These are phyloP conservation scores for Philereme vetulata DNA, from an alignment of 2,888 invertebrate genomes.

Conservation along the genomic window DNA sequence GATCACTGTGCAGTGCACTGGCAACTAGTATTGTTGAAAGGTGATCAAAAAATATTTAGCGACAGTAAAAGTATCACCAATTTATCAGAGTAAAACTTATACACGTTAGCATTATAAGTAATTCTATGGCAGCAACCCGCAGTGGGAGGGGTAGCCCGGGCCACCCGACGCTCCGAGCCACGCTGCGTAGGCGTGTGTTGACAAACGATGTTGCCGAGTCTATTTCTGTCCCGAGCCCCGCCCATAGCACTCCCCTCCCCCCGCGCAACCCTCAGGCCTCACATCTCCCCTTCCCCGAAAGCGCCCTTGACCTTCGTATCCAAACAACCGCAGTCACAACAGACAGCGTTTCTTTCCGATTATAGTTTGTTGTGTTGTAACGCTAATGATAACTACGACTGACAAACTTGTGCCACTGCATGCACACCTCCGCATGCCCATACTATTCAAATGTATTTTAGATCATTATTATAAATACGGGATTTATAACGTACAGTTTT, in stretches of 20 bases:
- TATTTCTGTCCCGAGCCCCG: constrained; percentile 69
- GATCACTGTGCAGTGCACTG: too few relatives aligned
- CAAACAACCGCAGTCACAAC: constrained; percentile 82
- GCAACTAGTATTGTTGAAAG: too few relatives aligned
- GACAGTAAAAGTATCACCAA: too few relatives aligned
- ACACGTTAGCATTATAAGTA: not conserved
- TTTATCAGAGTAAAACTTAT: not conserved
- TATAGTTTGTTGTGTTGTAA: not conserved
- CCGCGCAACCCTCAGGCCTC: constrained; percentile 38
- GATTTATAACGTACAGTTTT: too few relatives aligned
- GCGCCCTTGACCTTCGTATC: constrained; percentile 79
- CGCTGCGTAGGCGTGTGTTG: constrained; percentile 79
- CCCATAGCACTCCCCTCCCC: constrained; percentile 48
- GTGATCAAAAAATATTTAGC: too few relatives aligned
- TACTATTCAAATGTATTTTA: too few relatives aligned
- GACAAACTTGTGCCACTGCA: too few relatives aligned
- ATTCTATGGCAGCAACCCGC: constrained; percentile 5
- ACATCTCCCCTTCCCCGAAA: constrained; percentile 49
- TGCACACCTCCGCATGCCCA: too few relatives aligned
- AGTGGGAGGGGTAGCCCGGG: constrained; percentile 26
- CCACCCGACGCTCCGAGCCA: constrained; percentile 44
- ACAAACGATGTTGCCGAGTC: constrained; percentile 74
- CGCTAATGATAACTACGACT: not conserved
- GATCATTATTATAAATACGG: too few relatives aligned
- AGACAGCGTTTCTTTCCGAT: constrained; percentile 57